Conservation (phyloP, 1,140 invertebrate species). For the Bombus pyrosoma region DNA sequence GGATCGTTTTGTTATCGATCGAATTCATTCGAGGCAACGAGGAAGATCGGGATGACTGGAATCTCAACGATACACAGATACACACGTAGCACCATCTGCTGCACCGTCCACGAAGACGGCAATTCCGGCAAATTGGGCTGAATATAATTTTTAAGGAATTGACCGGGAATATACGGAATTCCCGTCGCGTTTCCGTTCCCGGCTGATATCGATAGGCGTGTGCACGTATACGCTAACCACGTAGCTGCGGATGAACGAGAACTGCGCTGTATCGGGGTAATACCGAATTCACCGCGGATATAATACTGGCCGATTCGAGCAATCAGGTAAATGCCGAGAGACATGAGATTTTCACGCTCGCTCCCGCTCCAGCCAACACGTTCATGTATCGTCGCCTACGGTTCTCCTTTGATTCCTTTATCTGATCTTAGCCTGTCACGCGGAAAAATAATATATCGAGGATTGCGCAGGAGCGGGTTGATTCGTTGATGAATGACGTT, state of each 20-base stretch:
- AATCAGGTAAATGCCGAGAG: slow-evolving; percentile 55
- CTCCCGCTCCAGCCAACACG: neutral
- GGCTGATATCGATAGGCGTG: slow-evolving; percentile 40
- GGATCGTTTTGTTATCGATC: slow-evolving; percentile 11
- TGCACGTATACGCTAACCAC: neutral
- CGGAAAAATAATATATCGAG: too few relatives aligned
- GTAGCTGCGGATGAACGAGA: slow-evolving; percentile 1
- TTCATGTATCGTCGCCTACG: slow-evolving; percentile 14
- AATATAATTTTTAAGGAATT: slow-evolving; percentile 69
- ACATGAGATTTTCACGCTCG: slow-evolving; percentile 44
- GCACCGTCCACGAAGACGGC: slow-evolving; percentile 41
- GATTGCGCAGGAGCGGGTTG: neutral
- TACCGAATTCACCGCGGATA: slow-evolving; percentile 50
- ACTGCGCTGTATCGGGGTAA: slow-evolving; percentile 19
- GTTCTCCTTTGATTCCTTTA: neutral
- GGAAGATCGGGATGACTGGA: neutral
- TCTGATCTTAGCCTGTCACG: too few relatives aligned
- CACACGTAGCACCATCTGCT: slow-evolving; percentile 24
- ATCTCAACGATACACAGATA: slow-evolving; percentile 8
- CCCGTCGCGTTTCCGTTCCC: slow-evolving; percentile 36
- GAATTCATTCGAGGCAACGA: neutral
- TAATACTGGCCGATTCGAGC: slow-evolving; percentile 58
- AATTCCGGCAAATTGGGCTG: slow-evolving; percentile 61
- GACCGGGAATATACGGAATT: slow-evolving; percentile 52
- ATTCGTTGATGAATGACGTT: neutral